Evolutionary conservation across 2,888 invertebrate genomes (phyloP), one percentile per base, ranked within the genome.

Genomic region (Antitype chi): DNA sequence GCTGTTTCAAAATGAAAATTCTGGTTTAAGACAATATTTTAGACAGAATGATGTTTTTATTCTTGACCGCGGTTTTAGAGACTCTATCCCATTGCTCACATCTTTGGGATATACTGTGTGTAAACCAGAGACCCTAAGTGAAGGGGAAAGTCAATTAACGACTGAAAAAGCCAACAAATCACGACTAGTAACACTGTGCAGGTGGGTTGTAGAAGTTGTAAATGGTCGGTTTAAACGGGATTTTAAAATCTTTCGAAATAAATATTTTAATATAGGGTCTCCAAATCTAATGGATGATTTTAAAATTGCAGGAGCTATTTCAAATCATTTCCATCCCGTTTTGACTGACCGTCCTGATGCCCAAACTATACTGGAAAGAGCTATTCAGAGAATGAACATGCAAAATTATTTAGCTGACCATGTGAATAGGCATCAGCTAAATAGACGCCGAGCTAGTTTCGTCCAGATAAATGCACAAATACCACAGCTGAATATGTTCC

Each of bases 1-100:
- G 49, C 67, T 67, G 47, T 67, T 73, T 23, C 59, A 66, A 66
- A 74, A 60, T 74, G 15, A 52, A 73, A 66, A 73, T 73, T 66
- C 64, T 38, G 11, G 20, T 38, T 67, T 74, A 52, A 49, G 66
- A n/a, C 49, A 68, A 0, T 74, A 74, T 52, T 74, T 74, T 3
- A 43, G 68, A 9, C 25, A 53, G 28, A 43, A 53, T 53, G 28
- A 68, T 74, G 69, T 59, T 4, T 73, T 73, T 66, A 64, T 72
- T 63, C 53, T 73, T 0, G 67, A 66, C n/a, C 55, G 73, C 4
- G 49, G 67, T 13, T 67, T 67, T 59, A 59, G 72, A 47, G 57
- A 59, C 6, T n/a, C 47, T 53, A 43, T 74, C 9, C 17, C 47
- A 49, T 49, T 66, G 11, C 72, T 73, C n/a, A 67, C 17, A 47